Base-by-base conservation (phyloP, 2,797 vertebrate species). In the Malacoctenus gilli region DNA sequence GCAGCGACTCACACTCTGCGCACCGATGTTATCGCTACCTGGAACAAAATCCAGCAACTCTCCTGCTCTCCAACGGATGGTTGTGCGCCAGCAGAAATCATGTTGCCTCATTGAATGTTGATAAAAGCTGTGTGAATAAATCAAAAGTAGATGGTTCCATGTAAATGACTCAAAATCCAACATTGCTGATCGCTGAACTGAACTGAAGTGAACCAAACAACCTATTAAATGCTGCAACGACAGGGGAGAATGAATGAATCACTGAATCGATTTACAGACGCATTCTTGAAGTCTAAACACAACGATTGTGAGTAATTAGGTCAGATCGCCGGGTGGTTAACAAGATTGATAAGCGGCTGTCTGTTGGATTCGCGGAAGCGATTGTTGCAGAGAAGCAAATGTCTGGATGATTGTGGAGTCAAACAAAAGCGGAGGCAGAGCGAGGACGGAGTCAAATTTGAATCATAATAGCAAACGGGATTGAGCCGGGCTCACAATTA, bases 111-210 rank as follows among this genome's bases (percentile, higher is more conserved):
- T n/a, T n/a, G n/a, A n/a, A n/a, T n/a, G n/a, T n/a, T n/a, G n/a
- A n/a, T n/a, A n/a, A n/a, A n/a, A 52, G n/a, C 3, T 39, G 14
- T 35, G 31, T 37, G 39, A 16, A 13, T 52, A 22, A 61, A 61
- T 52, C 25, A 66, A 71, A 82, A 73, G 70, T 63, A 66, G 61
- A 72, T 61, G 30, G 1, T n/a, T n/a, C n/a, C 5, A 28, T 28
- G 25, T 4, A 4, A 4, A 23, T 23, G 25, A 28, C 6, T 28
- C 6, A 28, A 5, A 28, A n/a, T n/a, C n/a, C n/a, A n/a, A n/a
- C n/a, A n/a, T n/a, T n/a, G n/a, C n/a, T n/a, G n/a, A n/a, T n/a
- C n/a, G n/a, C n/a, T n/a, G n/a, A n/a, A n/a, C n/a, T n/a, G n/a
- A n/a, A n/a, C n/a, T n/a, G n/a, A n/a, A n/a, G n/a, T n/a, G n/a